Evolutionary conservation across 2,113 vertebrate species (phyloP).

Genomic region (Ictalurus punctatus): DNA sequence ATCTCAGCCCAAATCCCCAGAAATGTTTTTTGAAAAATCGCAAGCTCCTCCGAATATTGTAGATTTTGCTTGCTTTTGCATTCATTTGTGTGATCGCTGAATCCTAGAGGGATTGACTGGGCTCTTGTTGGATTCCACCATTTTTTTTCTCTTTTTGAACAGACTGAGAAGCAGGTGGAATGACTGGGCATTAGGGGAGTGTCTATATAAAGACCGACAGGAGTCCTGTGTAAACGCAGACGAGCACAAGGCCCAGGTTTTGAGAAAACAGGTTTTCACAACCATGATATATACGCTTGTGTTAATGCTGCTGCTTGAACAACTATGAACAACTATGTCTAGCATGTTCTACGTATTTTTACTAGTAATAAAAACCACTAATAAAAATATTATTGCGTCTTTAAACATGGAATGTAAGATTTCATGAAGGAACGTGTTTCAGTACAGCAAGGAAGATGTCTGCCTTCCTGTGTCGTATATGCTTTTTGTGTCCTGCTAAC

Average conservation of each 20-base stretch:
- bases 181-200: not conserved
- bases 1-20: too few species aligned
- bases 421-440: not conserved
- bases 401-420: not conserved
- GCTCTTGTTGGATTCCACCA: not conserved
- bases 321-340: not conserved
- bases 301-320: not conserved
- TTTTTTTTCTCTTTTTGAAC: not conserved
- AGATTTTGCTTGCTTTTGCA: too few species aligned
- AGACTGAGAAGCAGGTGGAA: not conserved
- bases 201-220: not conserved
- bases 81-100: too few species aligned
- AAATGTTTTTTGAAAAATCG: too few species aligned
- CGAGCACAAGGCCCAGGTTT: not conserved
- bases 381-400: not conserved
- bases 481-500: not conserved
- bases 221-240: not conserved
- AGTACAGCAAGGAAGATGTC: not conserved
- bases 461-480: not conserved
- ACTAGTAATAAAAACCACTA: not conserved
- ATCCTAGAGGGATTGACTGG: too few species aligned
- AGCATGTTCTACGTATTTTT: not conserved
- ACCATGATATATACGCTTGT: not conserved
- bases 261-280: not conserved
- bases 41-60: too few species aligned